Conservation (phyloP, 2,797 vertebrate genomes). For the Myoxocephalus aenaeus region DNA sequence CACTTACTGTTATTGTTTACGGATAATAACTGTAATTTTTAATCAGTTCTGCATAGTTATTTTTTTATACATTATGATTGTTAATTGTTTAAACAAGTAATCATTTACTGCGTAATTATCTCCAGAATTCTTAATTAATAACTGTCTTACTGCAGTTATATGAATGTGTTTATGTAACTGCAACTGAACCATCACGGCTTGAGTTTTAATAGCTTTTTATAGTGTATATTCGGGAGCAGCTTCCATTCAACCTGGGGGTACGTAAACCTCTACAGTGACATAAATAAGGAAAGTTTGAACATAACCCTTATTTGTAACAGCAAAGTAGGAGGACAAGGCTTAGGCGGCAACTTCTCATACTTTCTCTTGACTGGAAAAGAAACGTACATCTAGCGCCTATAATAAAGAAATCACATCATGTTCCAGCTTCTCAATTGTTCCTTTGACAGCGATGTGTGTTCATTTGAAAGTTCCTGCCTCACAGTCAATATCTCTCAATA, state of each 20-base stretch:
- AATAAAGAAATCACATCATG: conserved; percentile 50
- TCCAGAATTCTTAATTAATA: conserved; percentile 17
- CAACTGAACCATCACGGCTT: conserved; percentile 2
- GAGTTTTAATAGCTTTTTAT: conserved; percentile 28
- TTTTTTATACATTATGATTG: conserved; percentile 5
- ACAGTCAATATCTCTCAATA: conserved; percentile 63
- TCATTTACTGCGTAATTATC: conserved; percentile 6
- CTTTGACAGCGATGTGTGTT: conserved; percentile 58
- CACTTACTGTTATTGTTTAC: neutral
- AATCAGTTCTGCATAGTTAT: neutral
- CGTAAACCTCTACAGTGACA: conserved; percentile 25
- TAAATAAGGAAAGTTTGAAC: conserved; percentile 29
- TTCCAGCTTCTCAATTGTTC: conserved; percentile 59
- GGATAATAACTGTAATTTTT: neutral
- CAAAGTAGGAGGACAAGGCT: neutral
- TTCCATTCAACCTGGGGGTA: conserved; percentile 16
- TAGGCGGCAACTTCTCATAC: conserved; percentile 11
- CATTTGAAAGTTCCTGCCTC: conserved; percentile 60
- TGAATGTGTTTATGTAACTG: conserved; percentile 11
- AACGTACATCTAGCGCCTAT: conserved; percentile 29
- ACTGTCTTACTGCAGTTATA: neutral
- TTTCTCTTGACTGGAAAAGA: conserved; percentile 37
- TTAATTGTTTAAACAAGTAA: neutral
- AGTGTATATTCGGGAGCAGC: conserved; percentile 22
- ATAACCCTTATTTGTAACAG: conserved; percentile 19